Base-by-base conservation (phyloP, 2,113 vertebrate genomes). In the Eulacestoma nigropectus region DNA sequence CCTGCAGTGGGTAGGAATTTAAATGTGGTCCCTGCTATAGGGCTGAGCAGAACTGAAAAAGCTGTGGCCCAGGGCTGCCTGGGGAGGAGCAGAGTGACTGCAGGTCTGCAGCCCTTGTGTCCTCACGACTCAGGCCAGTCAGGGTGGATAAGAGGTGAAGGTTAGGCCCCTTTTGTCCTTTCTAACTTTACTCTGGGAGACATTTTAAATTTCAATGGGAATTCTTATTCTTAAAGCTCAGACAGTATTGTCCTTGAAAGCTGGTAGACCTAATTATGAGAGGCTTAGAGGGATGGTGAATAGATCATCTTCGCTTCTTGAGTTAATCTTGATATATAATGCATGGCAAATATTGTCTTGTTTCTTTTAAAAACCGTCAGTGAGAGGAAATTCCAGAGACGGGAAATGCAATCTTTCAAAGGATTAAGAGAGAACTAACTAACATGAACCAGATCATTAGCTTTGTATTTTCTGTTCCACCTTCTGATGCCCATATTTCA, bases 391-490 rank as follows among this genome's bases (percentile, higher is more conserved):
- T 96, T 95, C 80, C 84, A 90, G 95, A 75, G 91, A 95, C 0
- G 42, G 77, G 92, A 95, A 94, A 96, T 92, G 90, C 94, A 95
- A 96, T 97, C 92, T 96, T 96, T 97, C 95, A 97, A 96, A 96
- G 97, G 95, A 97, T 97, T 97, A 97, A 94, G 90, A 93, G 92
- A 93, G 93, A 95, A 87, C 96, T 97, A 96, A 97, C 97, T 96
- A 96, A 97, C 97, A 96, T 96, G 97, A 97, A 96, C 86, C 97
- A 97, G 90, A 97, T 97, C 96, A 97, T 97, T 97, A 97, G 95
- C 96, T 97, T 96, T 97, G 96, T 95, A 95, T 97, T 97, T 96
- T 97, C 95, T 91, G 96, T 96, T 96, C 92, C 94, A 96, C 95
- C 94, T 96, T 97, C 95, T 95, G 89, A 96, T 95, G 94, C 95